Conservation (phyloP, 2,113 vertebrate genomes). For the Numida meleagris region DNA sequence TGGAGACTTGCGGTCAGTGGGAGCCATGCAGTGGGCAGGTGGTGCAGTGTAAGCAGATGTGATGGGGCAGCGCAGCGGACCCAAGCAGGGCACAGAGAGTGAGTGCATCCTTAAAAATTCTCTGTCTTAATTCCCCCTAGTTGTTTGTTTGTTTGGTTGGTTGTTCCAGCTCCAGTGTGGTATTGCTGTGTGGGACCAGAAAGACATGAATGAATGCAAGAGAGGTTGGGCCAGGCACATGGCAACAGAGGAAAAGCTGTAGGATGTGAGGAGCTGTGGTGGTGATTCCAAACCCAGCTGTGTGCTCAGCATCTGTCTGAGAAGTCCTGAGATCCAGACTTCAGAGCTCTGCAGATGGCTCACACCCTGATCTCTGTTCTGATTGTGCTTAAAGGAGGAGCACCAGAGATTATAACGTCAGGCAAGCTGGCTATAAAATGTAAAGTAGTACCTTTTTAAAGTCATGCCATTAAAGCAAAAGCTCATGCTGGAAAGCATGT, state of each 20-base stretch:
- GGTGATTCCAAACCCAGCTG: background rate
- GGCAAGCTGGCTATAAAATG: background rate
- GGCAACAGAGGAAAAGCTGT: background rate
- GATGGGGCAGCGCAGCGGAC: too few species aligned
- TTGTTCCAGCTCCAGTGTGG: background rate
- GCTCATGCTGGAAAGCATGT: background rate
- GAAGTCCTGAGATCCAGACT: background rate
- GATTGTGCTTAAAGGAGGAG: background rate
- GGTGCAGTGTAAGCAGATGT: background rate
- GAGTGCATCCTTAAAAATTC: background rate
- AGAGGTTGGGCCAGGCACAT: background rate
- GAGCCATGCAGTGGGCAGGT: too few species aligned
- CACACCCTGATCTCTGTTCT: background rate
- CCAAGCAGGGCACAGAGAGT: background rate
- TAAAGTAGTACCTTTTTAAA: background rate
- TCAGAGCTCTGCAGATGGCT: background rate
- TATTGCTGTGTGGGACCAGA: background rate
- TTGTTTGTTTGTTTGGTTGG: background rate
- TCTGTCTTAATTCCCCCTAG: background rate
- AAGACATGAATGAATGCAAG: background rate
- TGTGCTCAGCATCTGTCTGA: background rate
- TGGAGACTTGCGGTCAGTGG: too few species aligned
- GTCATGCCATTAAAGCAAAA: background rate
- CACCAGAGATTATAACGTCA: background rate
- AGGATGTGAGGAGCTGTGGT: background rate